Base-by-base conservation (phyloP, 2,113 vertebrate genomes). In the Megaceryle maxima region DNA sequence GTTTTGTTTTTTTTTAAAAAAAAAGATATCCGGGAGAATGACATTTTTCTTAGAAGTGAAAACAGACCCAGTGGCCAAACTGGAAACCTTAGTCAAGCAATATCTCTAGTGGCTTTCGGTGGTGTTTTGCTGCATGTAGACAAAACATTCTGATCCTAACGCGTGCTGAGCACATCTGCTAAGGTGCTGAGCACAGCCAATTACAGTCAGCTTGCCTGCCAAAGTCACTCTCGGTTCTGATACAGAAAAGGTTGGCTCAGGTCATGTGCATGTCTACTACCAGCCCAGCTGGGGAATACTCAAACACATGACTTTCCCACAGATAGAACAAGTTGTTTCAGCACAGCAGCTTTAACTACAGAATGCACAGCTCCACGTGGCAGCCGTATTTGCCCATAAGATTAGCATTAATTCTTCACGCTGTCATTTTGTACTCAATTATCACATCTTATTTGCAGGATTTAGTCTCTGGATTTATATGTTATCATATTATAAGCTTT, bases 331-430 rank as follows among this genome's bases (percentile, higher is more conserved):
- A 64, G 24, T 74, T 81, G 41, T 57, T 95, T 81, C 68, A 91
- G 29, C 20, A 10, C 10, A 69, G 59, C 18, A 44, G 31, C 25
- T 87, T 69, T 88, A 73, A 66, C 51, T 81, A 14, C 35, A 21
- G 17, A 86, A 77, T 26, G 35, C 37, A 37, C 9, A 87, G 39
- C 16, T 94, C 56, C 26, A 63, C 0, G 0, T 26, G 50, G 22
- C 31, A 59, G 9, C 39, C 53, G 11, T 75, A 66, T 94, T 93
- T 96, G 29, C 31, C 56, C 75, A 60, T 51, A 87, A 91, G 74
- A 94, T 88, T 57, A 93, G 15, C 21, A 59, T 66, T 86, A 81
- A 94, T 93, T 88, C 60, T 86, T 88, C 44, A 78, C 18, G 60
- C 44, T 24, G 73, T 81, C 63, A 74, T 94, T 81, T 88, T 70